Percentiles rank a stretch among this genome's conserved stretches.
These are phyloP conservation scores for Drosophila cognata DNA, from an alignment of 2,888 invertebrate genomes.

Conservation along the genomic window DNA sequence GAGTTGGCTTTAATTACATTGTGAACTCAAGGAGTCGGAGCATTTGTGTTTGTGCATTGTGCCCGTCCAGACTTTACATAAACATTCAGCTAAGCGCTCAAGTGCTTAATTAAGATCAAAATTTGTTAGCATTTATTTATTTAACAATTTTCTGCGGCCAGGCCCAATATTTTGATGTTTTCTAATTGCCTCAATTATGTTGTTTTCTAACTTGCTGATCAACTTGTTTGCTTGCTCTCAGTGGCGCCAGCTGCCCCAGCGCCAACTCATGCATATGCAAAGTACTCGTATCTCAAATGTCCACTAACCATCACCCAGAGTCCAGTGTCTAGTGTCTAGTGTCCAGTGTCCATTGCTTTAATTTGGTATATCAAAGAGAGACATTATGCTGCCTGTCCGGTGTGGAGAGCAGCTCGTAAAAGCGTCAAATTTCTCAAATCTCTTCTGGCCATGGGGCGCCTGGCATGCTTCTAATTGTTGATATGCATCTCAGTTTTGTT, in stretches of 20 bases:
- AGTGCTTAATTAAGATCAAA: slow-evolving; percentile 78
- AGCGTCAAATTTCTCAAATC: slow-evolving; percentile 81
- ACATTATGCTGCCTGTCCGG: slow-evolving; percentile 67
- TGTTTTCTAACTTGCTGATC: slow-evolving; percentile 15
- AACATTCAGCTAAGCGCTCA: slow-evolving; percentile 67
- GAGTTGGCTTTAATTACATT: slow-evolving; percentile 64
- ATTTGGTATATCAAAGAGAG: slow-evolving; percentile 80
- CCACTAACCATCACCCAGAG: neutral
- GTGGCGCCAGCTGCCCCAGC: slow-evolving; percentile 63
- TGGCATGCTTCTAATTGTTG: slow-evolving; percentile 64
- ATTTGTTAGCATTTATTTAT: slow-evolving; percentile 71
- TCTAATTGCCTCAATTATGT: slow-evolving; percentile 80
- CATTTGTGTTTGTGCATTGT: slow-evolving; percentile 33
- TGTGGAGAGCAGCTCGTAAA: slow-evolving; percentile 64
- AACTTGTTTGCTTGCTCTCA: slow-evolving; percentile 14
- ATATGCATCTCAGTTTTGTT: slow-evolving; percentile 60
- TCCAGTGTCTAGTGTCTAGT: slow-evolving; percentile 17
- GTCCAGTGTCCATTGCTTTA: slow-evolving; percentile 69
- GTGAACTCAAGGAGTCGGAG: slow-evolving; percentile 27
- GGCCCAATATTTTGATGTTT: slow-evolving; percentile 77
- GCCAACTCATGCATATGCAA: slow-evolving; percentile 76
- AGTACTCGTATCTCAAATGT: slow-evolving; percentile 42
- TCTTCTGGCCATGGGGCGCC: slow-evolving; percentile 50
- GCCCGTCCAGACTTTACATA: slow-evolving; percentile 59
- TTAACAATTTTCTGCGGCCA: slow-evolving; percentile 64